Conservation (phyloP, 1,140 invertebrate species). For the Microplitis demolitor region DNA sequence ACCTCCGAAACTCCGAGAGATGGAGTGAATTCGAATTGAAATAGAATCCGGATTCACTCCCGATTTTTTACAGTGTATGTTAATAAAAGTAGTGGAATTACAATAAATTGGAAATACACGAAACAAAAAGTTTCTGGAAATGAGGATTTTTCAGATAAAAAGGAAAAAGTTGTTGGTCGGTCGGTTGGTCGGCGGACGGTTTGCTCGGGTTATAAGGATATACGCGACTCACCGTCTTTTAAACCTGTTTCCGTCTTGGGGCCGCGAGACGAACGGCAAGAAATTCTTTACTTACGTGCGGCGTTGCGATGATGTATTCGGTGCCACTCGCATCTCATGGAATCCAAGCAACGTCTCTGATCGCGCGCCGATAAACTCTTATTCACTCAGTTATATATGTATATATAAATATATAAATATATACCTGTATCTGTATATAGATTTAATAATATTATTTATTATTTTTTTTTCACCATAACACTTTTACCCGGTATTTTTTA, state of each 20-base stretch:
- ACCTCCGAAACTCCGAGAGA: too few species aligned
- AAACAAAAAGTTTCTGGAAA: too few species aligned
- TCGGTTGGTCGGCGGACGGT: neutral
- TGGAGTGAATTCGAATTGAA: too few species aligned
- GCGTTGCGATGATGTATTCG: slow-evolving; percentile 41
- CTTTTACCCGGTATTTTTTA: too few species aligned
- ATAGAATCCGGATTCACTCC: too few species aligned
- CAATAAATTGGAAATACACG: neutral
- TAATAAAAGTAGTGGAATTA: neutral
- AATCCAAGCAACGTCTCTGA: slow-evolving; percentile 32
- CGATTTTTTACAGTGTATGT: neutral
- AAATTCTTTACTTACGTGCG: slow-evolving; percentile 37
- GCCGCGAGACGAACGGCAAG: slow-evolving; percentile 34
- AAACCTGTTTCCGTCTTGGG: slow-evolving; percentile 28
- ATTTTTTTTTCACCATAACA: too few species aligned
- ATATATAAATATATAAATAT: slow-evolving; percentile 7
- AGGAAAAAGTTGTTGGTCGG: slow-evolving; percentile 14
- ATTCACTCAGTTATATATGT: slow-evolving; percentile 16
- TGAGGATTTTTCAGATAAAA: neutral
- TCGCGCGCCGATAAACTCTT: slow-evolving; percentile 24
- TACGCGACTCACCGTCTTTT: slow-evolving; percentile 10
- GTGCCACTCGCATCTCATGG: slow-evolving; percentile 39
- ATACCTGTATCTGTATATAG: neutral
- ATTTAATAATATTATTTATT: too few species aligned
- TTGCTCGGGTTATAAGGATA: slow-evolving; percentile 10